These are phyloP conservation scores for Lasiommata megera DNA, from an alignment of 2,888 invertebrate genomes.

Conservation along the genomic window DNA sequence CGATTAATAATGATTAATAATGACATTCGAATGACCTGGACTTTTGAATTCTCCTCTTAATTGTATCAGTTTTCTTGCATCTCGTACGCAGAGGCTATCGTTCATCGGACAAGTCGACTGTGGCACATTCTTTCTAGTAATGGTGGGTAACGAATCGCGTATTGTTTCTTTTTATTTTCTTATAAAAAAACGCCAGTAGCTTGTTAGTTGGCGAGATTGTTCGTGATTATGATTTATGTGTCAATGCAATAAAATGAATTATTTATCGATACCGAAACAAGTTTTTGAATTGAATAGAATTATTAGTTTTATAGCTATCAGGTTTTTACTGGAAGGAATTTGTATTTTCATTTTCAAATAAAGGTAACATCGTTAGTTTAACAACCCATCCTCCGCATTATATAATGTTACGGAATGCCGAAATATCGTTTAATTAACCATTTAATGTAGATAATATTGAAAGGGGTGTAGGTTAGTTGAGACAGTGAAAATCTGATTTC, in stretches of 20 bases:
- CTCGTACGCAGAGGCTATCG: slow-evolving; percentile 44
- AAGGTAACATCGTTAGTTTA: not conserved
- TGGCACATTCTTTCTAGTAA: slow-evolving; percentile 35
- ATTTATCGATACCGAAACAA: slow-evolving; percentile 11
- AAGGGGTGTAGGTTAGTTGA: no score
- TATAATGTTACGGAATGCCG: not conserved
- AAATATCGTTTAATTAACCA: no score
- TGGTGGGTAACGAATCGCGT: slow-evolving; percentile 32
- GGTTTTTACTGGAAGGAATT: not conserved
- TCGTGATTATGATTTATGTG: slow-evolving; percentile 28
- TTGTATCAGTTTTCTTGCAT: slow-evolving; percentile 62
- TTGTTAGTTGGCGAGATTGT: slow-evolving; percentile 26
- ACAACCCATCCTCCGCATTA: not conserved
- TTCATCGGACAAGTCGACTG: slow-evolving; percentile 32
- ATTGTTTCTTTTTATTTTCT: slow-evolving; percentile 22
- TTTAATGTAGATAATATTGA: no score
- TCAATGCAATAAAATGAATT: slow-evolving; percentile 19
- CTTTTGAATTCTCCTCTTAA: slow-evolving; percentile 63
- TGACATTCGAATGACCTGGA: slow-evolving; percentile 53
- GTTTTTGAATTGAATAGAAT: not conserved
- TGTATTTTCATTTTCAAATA: not conserved
- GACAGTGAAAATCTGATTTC: no score
- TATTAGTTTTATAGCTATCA: not conserved
- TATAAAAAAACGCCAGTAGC: slow-evolving; percentile 23
- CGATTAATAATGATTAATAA: slow-evolving; percentile 52